Base-by-base conservation (phyloP, 2,888 invertebrate genomes). In the Scaptodrosophila latifasciaeformis region DNA sequence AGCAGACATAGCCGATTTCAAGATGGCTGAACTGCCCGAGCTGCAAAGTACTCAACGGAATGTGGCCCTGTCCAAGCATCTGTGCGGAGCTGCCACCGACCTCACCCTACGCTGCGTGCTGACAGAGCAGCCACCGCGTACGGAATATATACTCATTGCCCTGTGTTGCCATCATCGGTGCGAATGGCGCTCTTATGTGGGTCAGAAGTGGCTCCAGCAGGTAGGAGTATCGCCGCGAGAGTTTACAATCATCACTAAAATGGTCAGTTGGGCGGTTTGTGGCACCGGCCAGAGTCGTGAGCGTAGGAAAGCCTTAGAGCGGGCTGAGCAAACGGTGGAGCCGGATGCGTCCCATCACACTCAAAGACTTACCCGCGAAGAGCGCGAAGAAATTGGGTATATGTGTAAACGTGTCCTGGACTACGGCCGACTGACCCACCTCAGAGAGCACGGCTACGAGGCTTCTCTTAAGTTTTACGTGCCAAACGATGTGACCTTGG, bases 141-240 rank as follows among this genome's bases (percentile, higher is more conserved):
- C 57, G 31, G 89, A 76, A 48, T 94, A 93, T 4, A 81, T 92
- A 34, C 87, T 93, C 50, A 90, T 96, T 82, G 95, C 96, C 2
- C 90, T 96, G 17, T 97, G 97, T 86, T 97, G 97, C 84, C 96
- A 96, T 86, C 96, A 97, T 87, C 90, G 92, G 65, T 96, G 95
- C 84, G 88, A 90, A 35, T 93, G 91, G 89, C 85, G 84, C 13
- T 86, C 90, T 0, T 95, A 93, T 85, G 89, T 92, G 1, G 93
- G 93, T 0, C 90, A 90, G 71, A 67, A 87, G 1, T 92, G 90
- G 81, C 88, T 93, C 37, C 69, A 86, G 62, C 85, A 88, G 39
- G 84, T 90, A 56, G 89, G 89, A 2, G 87, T 94, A 27, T 86
- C 82, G 0, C 86, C 86, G 0, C 87, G 89, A 1, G 92, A 96